Evolutionary conservation across 2,797 vertebrate genomes (phyloP), one percentile per base, ranked within the genome.

Genomic region (Pangasius mekongensis): DNA sequence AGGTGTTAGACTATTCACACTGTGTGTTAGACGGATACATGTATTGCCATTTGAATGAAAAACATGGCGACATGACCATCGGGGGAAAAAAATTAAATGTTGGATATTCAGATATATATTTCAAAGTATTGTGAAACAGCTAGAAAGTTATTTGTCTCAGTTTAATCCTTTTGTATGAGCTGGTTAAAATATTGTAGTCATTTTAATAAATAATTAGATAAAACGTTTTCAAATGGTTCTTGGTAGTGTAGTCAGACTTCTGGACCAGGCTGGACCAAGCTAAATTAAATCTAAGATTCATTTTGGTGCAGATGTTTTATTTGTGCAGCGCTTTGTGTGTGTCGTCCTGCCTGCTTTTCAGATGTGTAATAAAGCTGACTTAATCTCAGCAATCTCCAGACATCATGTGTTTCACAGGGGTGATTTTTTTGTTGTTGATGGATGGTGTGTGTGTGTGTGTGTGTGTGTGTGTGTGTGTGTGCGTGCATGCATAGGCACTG

Each of bases 401-500:
- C 86, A 86, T 87, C 49, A 78, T 77, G 85, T 84, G 52, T 87
- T 88, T 83, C 13, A 77, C 60, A 58, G 69, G 52, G 60, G 27
- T 85, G 60, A 54, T 27, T 54, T 64, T 52, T 49, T 27, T 69
- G 60, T 78, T 69, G 73, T 24, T 89, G 39, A 74, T 54, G 11
- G 62, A 67, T 88, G 69, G 73, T 91, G 71, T 87, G 58, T 89
- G 33, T 73, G 49, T 39, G 39, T 39, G 39, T 39, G 39, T 39
- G 39, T 39, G 39, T 78, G 77, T 47, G 39, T 49, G 64, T 78
- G 47, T 87, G 30, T 87, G 85, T 91, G 82, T 87, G 64, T 88
- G 86, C 88, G 71, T 86, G 64, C 47, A 27, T 24, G 20, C 92
- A 87, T 93, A 99, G 99, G 98, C 97, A 85, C 93, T 96, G 89